phyloP scores from a whole-genome alignment of 2,113 vertebrate genomes.

The Sciurus niger region DNA sequence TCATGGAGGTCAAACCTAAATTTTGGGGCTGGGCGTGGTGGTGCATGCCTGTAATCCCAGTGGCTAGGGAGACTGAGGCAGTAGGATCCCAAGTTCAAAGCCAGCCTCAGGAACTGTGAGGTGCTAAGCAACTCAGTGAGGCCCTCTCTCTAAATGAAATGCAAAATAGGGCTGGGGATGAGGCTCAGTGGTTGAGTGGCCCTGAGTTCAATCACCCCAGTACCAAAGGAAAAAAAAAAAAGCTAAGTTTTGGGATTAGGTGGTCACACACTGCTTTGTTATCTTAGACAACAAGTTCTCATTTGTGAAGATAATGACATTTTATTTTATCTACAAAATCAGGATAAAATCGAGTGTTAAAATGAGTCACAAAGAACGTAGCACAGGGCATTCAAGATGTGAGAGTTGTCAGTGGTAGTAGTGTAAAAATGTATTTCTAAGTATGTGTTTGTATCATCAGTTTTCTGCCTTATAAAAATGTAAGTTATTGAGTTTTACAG shows the following conservation, averaged over 20 bases:
- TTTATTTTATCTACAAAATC: neutral
- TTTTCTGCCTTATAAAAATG: neutral
- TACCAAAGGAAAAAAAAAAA: neutral
- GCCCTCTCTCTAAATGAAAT: no score
- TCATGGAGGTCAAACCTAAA: neutral
- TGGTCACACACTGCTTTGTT: neutral
- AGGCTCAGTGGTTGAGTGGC: no score
- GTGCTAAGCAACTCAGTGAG: no score
- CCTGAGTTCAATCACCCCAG: no score
- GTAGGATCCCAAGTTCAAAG: no score
- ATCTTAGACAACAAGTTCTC: neutral
- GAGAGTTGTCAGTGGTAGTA: neutral
- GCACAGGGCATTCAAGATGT: neutral
- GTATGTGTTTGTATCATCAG: neutral
- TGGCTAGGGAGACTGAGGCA: no score
- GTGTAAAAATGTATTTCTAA: neutral
- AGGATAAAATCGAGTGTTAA: neutral
- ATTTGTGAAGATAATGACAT: neutral
- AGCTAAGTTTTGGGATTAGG: neutral
- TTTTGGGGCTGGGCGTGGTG: no score
- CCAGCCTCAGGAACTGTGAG: no score
- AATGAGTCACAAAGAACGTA: neutral
- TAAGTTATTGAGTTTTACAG: neutral
- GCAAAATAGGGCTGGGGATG: no score
- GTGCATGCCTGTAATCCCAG: no score